Percentiles rank a stretch among this genome's conserved stretches.
These are phyloP conservation scores for Ditylenchus dipsaci DNA, from an alignment of 1,140 invertebrate genomes.

Conservation along the genomic window DNA sequence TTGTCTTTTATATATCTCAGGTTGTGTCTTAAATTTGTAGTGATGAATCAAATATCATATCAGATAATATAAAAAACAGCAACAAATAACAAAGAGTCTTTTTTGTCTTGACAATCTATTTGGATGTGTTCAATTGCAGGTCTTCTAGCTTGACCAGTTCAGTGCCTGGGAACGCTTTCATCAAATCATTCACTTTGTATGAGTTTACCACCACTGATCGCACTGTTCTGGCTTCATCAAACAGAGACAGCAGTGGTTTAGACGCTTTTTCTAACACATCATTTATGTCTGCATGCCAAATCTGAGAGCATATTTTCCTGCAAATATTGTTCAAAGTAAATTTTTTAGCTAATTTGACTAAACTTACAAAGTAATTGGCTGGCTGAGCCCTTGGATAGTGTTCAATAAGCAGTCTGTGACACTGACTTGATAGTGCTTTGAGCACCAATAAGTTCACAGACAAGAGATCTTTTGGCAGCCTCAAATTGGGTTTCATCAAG, in stretches of 20 bases:
- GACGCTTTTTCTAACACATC: slow-evolving; percentile 5
- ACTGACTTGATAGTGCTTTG: slow-evolving; percentile 73
- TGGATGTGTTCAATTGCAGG: background rate
- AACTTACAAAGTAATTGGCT: slow-evolving; percentile 10
- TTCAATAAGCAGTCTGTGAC: slow-evolving; percentile 70
- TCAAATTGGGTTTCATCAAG: slow-evolving; percentile 74
- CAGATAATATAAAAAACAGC: too few species aligned
- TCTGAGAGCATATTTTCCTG: slow-evolving; percentile 12
- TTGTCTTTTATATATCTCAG: too few species aligned
- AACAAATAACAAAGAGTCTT: too few species aligned
- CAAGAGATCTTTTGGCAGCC: slow-evolving; percentile 75
- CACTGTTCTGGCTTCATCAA: background rate
- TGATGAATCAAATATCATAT: too few species aligned
- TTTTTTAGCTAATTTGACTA: too few species aligned
- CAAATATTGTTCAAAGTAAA: background rate
- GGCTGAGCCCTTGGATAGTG: slow-evolving; percentile 64
- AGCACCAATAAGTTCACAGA: slow-evolving; percentile 76
- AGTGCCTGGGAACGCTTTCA: slow-evolving; percentile 8
- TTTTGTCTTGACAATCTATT: too few species aligned
- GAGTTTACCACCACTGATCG: slow-evolving; percentile 10
- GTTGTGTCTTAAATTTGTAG: too few species aligned
- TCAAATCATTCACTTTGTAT: background rate
- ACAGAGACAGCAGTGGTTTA: background rate
- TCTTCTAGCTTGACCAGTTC: slow-evolving; percentile 9
- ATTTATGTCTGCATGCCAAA: slow-evolving; percentile 9